Base-by-base conservation (phyloP, 2,113 vertebrate species). In the Lophius piscatorius region DNA sequence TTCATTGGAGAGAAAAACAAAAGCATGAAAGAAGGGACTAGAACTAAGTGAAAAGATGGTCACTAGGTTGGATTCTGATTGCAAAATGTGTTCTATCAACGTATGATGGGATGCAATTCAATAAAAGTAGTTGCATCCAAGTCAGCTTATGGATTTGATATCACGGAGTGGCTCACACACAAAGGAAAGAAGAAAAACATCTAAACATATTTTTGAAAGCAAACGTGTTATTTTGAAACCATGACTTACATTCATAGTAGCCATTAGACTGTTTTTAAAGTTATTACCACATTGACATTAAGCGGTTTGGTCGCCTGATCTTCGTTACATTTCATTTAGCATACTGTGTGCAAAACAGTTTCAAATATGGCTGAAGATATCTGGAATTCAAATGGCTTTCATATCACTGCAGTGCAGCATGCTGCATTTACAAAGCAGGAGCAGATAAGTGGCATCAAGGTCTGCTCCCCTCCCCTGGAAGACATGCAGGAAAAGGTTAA, bases 401-500 rank as follows among this genome's bases (percentile, higher is more conserved):
- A 60, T 50, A 78, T 48, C 51, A 72, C 79, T 74, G 75, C 73
- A 58, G 44, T 70, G 79, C 71, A 63, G 46, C 23, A 44, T 63
- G 57, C 68, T 77, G 71, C 75, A 68, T 75, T 76, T 70, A 49
- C 33, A 73, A 76, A 64, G 50, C 51, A 48, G 39, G 63, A 70
- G 71, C 63, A 73, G 62, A 72, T 22, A 63, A 70, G 60, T 18
- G 49, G 69, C 23, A 16, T 71, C 62, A 31, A 21, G 67, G 79
- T 85, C 62, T 31, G 69, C 78, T 74, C 55, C 73, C 63, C 62
- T n/a, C 74, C 65, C 74, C 57, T 69, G 86, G 82, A 89, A 89
- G 82, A 88, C 86, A 44, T 76, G 72, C 74, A 57, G 62, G 60
- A 76, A n/a, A 83, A 81, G 69, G 83, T 83, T 81, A 41, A 81